Base-by-base conservation (phyloP, 1,140 invertebrate species). In the Leptonema lineaticorne region DNA sequence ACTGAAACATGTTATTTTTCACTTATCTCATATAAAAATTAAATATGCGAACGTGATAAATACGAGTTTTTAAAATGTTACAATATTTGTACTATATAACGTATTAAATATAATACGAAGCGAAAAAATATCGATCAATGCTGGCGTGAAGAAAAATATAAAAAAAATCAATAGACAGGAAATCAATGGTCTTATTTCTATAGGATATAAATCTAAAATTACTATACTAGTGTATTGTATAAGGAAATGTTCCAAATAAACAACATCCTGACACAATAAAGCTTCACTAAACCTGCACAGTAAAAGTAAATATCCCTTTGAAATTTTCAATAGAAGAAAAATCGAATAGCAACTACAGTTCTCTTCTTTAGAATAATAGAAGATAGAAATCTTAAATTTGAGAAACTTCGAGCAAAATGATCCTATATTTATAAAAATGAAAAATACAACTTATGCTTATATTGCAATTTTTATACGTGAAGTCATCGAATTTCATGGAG, bases 141-240 rank as follows among this genome's bases (percentile, higher is more conserved):
- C n/a, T n/a, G n/a, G n/a, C n/a, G n/a, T n/a, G n/a, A n/a, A n/a
- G n/a, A n/a, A n/a, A n/a, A n/a, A n/a, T n/a, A n/a, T n/a, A n/a
- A n/a, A n/a, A n/a, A n/a, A n/a, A n/a, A n/a, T n/a, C 20, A 53
- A 53, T 26, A 53, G 27, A 24, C 50, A 53, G 50, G 50, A 53
- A 22, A 53, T 53, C 8, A 11, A 7, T 24, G 50, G 50, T 53
- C 50, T 20, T 24, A 26, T 53, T 53, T 53, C 50, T 53, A 26
- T 53, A 26, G 24, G 7, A 24, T 11, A 11, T 9, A 41, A 16
- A 41, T n/a, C 37, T 41, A 41, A 5, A 22, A 20, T 22, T 1
- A 14, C 37, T 24, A 26, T 53, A 20, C 50, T 53, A 20, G 5
- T 20, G 50, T n/a, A 18, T 4, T 26, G 4, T 1, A 53, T 11